Percentiles rank a stretch among this genome's conserved stretches.
Conservation (phyloP, 2,113 vertebrate genomes). For the Notechis scutatus region DNA sequence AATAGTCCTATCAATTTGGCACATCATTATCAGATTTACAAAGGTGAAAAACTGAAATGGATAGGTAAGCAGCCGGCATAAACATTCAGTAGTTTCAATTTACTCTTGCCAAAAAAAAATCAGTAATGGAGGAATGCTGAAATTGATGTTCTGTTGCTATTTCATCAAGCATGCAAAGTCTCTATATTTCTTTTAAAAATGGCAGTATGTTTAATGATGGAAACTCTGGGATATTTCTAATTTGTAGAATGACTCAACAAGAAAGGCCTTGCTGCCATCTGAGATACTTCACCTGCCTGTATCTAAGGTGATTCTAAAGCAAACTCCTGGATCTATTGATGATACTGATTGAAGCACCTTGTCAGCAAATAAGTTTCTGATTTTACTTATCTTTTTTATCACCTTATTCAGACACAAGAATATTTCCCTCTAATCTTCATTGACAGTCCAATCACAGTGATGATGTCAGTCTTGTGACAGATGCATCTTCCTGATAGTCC, state of each 20-base stretch:
- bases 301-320: neutral
- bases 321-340: neutral
- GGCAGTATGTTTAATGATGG: neutral
- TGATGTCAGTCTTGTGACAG: neutral
- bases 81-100: neutral
- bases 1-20: neutral
- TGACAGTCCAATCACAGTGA: neutral
- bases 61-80: neutral
- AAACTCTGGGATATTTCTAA: neutral
- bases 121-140: neutral
- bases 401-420: neutral
- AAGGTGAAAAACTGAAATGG: neutral
- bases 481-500: neutral
- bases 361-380: neutral
- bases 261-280: neutral
- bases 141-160: neutral
- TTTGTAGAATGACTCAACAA: neutral
- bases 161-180: neutral
- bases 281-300: neutral
- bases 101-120: neutral
- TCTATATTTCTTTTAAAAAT: neutral
- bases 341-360: neutral
- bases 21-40: neutral
- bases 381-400: neutral
- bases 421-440: neutral